phyloP scores from a whole-genome alignment of 2,797 vertebrate genomes.

The Enteromius paludinosus region DNA sequence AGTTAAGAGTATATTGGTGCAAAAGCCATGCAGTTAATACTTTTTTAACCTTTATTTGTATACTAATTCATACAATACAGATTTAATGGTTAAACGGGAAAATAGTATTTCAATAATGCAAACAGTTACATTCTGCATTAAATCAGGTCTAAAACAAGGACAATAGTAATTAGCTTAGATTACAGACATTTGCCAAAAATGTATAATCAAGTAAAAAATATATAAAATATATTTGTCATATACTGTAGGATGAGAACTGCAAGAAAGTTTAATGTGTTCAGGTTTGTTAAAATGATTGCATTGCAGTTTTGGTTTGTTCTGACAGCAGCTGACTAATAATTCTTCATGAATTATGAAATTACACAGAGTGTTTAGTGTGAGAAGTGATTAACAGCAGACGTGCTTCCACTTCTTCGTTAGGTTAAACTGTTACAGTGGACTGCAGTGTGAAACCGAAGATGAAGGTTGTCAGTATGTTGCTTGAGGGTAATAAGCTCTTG shows the following conservation, averaged over 20 bases:
- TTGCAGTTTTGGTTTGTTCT: too few relatives aligned
- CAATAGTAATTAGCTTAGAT: neutral
- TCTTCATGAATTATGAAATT: neutral
- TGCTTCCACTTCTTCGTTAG: neutral
- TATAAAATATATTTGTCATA: neutral
- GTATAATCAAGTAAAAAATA: neutral
- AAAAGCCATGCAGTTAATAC: neutral
- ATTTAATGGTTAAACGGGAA: neutral
- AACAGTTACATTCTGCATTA: neutral
- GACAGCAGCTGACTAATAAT: neutral
- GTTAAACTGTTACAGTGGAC: slow-evolving; percentile 3
- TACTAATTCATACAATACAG: neutral
- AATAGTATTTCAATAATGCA: neutral
- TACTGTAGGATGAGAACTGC: neutral
- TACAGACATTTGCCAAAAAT: too few relatives aligned
- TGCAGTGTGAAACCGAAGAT: slow-evolving; percentile 6
- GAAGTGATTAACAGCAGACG: neutral
- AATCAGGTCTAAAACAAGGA: too few relatives aligned
- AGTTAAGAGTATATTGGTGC: neutral
- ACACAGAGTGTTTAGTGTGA: neutral
- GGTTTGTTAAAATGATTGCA: neutral
- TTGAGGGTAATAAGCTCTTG: slow-evolving; percentile 13
- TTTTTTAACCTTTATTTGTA: neutral
- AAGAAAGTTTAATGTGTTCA: neutral
- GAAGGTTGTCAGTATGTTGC: neutral